A percentile compares a stretch with the other conserved stretches of the same genome.
These are phyloP conservation scores for Loris lydekkerianus DNA, from an alignment of 2,797 vertebrate species.

Conservation along the genomic window DNA sequence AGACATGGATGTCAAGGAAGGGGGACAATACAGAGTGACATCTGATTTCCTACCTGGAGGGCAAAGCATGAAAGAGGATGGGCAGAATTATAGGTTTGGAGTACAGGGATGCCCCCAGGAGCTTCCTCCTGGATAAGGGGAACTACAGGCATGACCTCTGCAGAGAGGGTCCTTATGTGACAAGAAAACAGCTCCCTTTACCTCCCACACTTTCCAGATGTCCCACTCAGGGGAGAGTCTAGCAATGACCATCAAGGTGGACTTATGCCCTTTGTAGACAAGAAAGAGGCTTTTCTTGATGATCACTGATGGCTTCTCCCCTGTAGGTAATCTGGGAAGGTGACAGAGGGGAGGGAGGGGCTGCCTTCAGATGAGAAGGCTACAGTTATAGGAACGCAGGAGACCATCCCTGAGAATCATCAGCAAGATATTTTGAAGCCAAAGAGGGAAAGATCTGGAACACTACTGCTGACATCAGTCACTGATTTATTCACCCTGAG, in stretches of 20 bases:
- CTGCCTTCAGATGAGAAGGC: background rate
- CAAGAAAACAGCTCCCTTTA: fast-evolving
- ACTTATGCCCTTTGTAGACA: background rate
- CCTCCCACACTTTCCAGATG: too few relatives aligned
- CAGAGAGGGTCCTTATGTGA: background rate
- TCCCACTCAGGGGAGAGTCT: background rate
- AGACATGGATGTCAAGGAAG: background rate
- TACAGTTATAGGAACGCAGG: background rate
- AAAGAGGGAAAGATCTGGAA: background rate
- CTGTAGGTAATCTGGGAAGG: too few relatives aligned
- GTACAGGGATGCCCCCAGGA: too few relatives aligned
- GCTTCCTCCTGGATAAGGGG: background rate
- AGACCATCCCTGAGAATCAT: background rate
- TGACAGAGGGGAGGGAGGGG: background rate
- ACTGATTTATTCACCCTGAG: background rate
- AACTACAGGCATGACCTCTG: background rate
- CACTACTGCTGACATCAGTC: fast-evolving
- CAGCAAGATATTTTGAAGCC: background rate
- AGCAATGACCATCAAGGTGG: background rate
- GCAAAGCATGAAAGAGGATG: background rate
- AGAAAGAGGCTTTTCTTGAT: background rate
- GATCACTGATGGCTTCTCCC: background rate
- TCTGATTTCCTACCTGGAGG: background rate
- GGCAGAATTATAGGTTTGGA: background rate
- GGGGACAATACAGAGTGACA: background rate